phyloP scores from a whole-genome alignment of 1,140 invertebrate species.

The Planococcus citri region DNA sequence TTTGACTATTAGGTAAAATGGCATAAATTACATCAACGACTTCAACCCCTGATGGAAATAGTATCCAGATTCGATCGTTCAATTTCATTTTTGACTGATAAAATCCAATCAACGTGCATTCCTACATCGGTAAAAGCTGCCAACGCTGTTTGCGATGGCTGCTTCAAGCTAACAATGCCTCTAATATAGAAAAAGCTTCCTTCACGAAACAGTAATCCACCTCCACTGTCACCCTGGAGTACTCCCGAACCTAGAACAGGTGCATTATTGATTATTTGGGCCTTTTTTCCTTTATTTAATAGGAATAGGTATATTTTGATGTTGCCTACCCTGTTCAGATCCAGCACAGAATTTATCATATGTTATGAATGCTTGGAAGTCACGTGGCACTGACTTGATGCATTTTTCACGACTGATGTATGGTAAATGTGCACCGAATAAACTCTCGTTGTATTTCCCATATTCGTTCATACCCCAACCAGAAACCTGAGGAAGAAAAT shows the following conservation, averaged over 20 bases:
- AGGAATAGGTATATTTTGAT: too few species aligned
- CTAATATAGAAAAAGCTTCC: neutral
- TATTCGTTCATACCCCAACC: neutral
- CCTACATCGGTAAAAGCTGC: neutral
- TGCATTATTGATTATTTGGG: neutral
- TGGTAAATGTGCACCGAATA: neutral
- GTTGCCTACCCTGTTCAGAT: neutral
- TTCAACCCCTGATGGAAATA: neutral
- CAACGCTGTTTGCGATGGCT: neutral
- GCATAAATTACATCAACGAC: too few species aligned
- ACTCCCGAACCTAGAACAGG: neutral
- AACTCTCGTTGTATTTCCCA: neutral
- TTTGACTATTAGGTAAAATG: too few species aligned
- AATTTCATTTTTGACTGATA: too few species aligned
- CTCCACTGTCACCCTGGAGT: neutral
- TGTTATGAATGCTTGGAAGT: neutral
- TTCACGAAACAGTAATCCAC: neutral
- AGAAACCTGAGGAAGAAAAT: neutral
- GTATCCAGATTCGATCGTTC: neutral
- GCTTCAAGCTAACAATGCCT: neutral
- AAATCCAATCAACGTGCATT: neutral
- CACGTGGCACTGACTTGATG: neutral
- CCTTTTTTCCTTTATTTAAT: too few species aligned
- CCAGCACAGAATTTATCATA: constrained; percentile 1
- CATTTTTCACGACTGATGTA: neutral